phyloP scores from a whole-genome alignment of 2,888 invertebrate species.

The Cataglyphis rosenhaueri region DNA sequence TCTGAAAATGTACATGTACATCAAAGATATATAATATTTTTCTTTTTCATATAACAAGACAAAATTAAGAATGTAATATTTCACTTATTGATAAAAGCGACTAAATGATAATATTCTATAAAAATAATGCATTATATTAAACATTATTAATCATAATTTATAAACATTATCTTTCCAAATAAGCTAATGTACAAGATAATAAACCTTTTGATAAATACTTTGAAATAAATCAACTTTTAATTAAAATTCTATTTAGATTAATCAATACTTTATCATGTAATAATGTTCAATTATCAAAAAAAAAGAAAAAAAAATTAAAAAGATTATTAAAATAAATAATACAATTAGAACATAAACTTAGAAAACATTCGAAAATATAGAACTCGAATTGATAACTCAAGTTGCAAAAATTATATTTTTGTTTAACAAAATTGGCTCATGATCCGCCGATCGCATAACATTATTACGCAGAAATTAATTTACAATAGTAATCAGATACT shows the following conservation, averaged over 20 bases:
- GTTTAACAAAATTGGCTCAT: slow-evolving; percentile 9
- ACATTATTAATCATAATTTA: not conserved
- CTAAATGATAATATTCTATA: not conserved
- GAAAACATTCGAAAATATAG: not conserved
- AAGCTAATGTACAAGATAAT: not conserved
- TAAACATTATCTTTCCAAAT: not conserved
- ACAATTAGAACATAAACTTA: not conserved
- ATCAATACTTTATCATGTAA: slow-evolving; percentile 8
- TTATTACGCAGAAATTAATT: slow-evolving; percentile 48
- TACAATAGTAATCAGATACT: slow-evolving; percentile 50
- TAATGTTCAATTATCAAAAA: not conserved
- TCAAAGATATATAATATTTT: not conserved
- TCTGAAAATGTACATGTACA: not conserved
- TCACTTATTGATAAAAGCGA: not conserved
- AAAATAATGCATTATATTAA: not conserved
- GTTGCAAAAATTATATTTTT: slow-evolving; percentile 1
- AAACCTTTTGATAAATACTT: not conserved
- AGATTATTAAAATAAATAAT: not conserved
- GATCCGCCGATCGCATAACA: slow-evolving; percentile 9
- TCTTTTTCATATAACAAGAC: not conserved
- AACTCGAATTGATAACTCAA: not conserved
- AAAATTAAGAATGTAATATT: not conserved
- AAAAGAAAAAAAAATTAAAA: not conserved
- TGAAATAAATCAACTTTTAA: slow-evolving; percentile 7
- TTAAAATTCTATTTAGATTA: not conserved